Base-by-base conservation (phyloP, 2,797 vertebrate genomes). In the Pipistrellus kuhlii region DNA sequence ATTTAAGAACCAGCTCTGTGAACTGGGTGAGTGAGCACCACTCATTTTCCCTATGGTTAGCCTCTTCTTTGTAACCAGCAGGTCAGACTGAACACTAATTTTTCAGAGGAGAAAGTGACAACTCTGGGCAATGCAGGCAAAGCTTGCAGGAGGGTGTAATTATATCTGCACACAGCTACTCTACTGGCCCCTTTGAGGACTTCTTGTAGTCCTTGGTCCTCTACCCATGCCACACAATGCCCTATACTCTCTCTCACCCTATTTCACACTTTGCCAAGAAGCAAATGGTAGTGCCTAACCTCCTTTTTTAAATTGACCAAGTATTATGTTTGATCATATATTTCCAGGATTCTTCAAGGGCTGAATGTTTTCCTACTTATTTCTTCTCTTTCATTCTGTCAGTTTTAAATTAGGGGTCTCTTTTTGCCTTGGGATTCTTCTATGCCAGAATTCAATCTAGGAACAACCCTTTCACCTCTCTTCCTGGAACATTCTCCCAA, bases 321-420 rank as follows among this genome's bases (percentile, higher is more conserved):
- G 23, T n/a, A 81, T 32, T 9, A 0, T 53, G 18, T 78, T 53
- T 35, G 27, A 91, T 59, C 20, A 48, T 12, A 14, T 27, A 44
- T 27, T 66, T 73, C 23, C 62, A 51, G 8, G 23, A 78, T 88
- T 90, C 55, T 86, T 89, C 85, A 64, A 77, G 41, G 14, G 3
- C 32, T 73, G 41, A 59, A 83, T 46, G 3, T 72, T 83, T 66
- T 59, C 35, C 30, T 80, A 84, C 66, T 87, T 78, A 32, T 93
- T 84, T 92, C 72, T 94, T 96, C 38, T 73, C 59, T 84, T 94
- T 93, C 72, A 77, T 83, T 87, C 46, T 94, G 5, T 71, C 32
- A 44, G 27, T 76, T 91, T 51, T 57, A 75, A 77, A 75, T 71
- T 59, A 75, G 27, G 51, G 21, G 17, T 44, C 12, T 62, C 8